A percentile compares a stretch with the other conserved stretches of the same genome.
These are phyloP conservation scores for Xenopus petersii DNA, from an alignment of 2,797 vertebrate species.

Conservation along the genomic window DNA sequence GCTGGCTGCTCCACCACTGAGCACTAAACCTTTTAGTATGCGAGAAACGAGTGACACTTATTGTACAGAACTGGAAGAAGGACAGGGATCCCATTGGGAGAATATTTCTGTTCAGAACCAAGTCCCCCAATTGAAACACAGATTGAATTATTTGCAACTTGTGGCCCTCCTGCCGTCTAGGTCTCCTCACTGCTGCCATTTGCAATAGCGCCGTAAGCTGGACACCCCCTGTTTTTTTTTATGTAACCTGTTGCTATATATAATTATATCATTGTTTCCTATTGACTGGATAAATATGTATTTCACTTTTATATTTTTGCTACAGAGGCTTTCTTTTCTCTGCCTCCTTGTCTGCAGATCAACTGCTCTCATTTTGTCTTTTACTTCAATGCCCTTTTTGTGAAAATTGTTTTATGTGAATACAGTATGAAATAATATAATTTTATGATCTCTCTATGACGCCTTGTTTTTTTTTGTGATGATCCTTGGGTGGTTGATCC, in stretches of 20 bases:
- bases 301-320: constrained; percentile 1
- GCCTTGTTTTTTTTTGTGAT: no score
- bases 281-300: not conserved
- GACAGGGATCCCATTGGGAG: no score
- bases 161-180: no score
- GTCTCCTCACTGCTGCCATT: no score
- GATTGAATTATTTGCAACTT: no score
- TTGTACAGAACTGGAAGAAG: no score
- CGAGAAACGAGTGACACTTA: no score
- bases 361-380: not conserved
- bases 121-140: no score
- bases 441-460: constrained; percentile 26
- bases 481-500: no score
- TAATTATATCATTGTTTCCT: not conserved
- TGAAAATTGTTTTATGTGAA: constrained; percentile 48
- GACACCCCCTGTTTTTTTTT: not conserved
- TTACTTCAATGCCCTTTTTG: constrained; percentile 23
- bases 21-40: no score
- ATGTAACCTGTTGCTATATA: not conserved
- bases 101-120: no score
- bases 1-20: no score
- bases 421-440: constrained; percentile 49
- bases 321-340: not conserved
- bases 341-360: constrained; percentile 3
- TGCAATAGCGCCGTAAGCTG: not conserved